These are phyloP conservation scores for Andrena bicolor DNA, from an alignment of 2,888 invertebrate genomes.

Conservation along the genomic window DNA sequence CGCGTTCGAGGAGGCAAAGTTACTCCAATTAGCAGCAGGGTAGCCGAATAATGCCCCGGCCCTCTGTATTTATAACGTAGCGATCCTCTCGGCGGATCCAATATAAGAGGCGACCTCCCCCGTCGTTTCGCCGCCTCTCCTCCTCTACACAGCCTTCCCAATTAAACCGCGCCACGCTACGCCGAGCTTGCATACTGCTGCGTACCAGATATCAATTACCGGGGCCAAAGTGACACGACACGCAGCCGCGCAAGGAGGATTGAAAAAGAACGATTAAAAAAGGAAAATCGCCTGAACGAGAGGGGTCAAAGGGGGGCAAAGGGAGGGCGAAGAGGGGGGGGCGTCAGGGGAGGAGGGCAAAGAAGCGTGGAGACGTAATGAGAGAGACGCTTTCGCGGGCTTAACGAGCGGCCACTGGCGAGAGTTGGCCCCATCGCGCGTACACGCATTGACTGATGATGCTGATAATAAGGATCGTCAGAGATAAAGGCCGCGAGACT, in stretches of 20 bases:
- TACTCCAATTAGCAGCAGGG: slow-evolving; percentile 70
- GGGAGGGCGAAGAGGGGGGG: neutral
- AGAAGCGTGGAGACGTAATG: slow-evolving; percentile 59
- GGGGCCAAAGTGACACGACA: slow-evolving; percentile 66
- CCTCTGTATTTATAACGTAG: slow-evolving; percentile 67
- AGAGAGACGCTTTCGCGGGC: slow-evolving; percentile 58
- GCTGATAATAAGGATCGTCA: slow-evolving; percentile 48
- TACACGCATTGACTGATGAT: slow-evolving; percentile 26
- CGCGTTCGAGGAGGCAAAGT: slow-evolving; percentile 63
- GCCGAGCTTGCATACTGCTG: slow-evolving; percentile 67
- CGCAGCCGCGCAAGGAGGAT: slow-evolving; percentile 36
- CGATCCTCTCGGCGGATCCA: slow-evolving; percentile 57
- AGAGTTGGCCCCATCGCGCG: slow-evolving; percentile 61
- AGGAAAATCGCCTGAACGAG: slow-evolving; percentile 29
- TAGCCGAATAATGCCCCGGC: slow-evolving; percentile 64
- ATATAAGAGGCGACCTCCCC: slow-evolving; percentile 64
- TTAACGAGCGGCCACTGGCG: slow-evolving; percentile 63
- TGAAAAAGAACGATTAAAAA: slow-evolving; percentile 51
- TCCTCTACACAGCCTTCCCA: slow-evolving; percentile 61
- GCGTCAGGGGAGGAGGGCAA: slow-evolving; percentile 16
- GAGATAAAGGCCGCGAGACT: slow-evolving; percentile 66
- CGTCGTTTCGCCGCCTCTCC: slow-evolving; percentile 38
- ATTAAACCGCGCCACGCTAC: slow-evolving; percentile 69
- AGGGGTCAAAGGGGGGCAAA: neutral
- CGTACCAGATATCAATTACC: slow-evolving; percentile 73